A percentile compares a stretch with the other conserved stretches of the same genome.
Evolutionary conservation across 53 echinoderm and acorn worm genomes (phyloP).

Genomic region (Apostichopus leukothele): DNA sequence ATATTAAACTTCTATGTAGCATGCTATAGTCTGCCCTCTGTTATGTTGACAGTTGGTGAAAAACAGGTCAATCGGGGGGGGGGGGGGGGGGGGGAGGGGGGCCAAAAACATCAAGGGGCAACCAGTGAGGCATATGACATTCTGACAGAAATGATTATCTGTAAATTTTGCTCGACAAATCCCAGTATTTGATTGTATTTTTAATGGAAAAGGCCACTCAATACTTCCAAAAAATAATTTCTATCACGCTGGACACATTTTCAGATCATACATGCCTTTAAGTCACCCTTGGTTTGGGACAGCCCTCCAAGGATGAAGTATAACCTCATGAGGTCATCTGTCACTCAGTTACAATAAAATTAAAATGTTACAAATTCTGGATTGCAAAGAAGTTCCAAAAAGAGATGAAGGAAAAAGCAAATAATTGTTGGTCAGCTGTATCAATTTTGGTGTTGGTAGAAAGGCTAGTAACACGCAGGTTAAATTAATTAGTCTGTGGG

Average conservation of each 20-base stretch:
- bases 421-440: not conserved
- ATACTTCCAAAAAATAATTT: too few relatives aligned
- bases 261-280: not conserved
- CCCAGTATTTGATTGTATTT: too few relatives aligned
- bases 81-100: too few relatives aligned
- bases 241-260: not conserved
- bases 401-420: not conserved
- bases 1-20: too few relatives aligned
- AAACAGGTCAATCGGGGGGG: too few relatives aligned
- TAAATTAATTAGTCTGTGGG: conserved; percentile 34
- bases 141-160: too few relatives aligned
- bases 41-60: too few relatives aligned
- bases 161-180: too few relatives aligned
- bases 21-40: too few relatives aligned
- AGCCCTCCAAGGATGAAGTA: not conserved
- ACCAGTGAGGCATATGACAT: too few relatives aligned
- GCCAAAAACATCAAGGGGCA: too few relatives aligned
- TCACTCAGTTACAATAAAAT: not conserved
- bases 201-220: too few relatives aligned
- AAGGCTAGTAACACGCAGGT: conserved; percentile 1
- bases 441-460: not conserved
- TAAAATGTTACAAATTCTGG: not conserved
- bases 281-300: not conserved
- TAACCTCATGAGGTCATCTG: conserved; percentile 24
- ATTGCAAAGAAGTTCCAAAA: not conserved